Conservation (phyloP, 2,888 invertebrate genomes). For the Chloroclystis v-ata region DNA sequence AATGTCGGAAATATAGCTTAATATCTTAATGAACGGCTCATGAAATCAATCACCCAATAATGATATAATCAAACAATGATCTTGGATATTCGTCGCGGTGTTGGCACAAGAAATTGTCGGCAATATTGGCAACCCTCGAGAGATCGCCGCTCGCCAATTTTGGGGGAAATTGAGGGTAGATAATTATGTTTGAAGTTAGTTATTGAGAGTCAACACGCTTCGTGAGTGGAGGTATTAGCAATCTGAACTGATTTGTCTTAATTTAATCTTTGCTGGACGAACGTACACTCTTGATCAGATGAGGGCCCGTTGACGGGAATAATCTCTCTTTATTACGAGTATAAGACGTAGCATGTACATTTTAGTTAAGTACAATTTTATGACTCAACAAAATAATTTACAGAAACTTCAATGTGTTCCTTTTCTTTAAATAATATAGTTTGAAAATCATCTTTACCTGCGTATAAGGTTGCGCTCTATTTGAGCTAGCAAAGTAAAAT, state of each 20-base stretch:
- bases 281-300: too few species aligned
- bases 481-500: too few species aligned
- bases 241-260: conserved; percentile 3
- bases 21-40: conserved; percentile 51
- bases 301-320: too few species aligned
- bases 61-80: conserved; percentile 75
- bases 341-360: too few species aligned
- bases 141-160: conserved; percentile 71
- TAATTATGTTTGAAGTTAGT: conserved; percentile 78
- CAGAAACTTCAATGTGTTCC: too few species aligned
- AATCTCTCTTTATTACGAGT: too few species aligned
- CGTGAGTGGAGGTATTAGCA: conserved; percentile 19
- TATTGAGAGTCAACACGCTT: conserved; percentile 73
- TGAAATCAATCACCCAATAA: conserved; percentile 72
- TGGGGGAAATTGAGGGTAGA: conserved; percentile 71
- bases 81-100: conserved; percentile 62
- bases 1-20: conserved; percentile 35
- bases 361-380: too few species aligned
- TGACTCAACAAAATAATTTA: too few species aligned
- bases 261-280: neutral
- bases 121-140: conserved; percentile 64
- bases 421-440: too few species aligned
- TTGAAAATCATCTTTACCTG: too few species aligned
- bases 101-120: conserved; percentile 75
- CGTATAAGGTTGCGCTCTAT: too few species aligned